Evolutionary conservation across 2,888 invertebrate species (phyloP), one percentile per base, ranked within the genome.

Genomic region (Syritta pipiens): DNA sequence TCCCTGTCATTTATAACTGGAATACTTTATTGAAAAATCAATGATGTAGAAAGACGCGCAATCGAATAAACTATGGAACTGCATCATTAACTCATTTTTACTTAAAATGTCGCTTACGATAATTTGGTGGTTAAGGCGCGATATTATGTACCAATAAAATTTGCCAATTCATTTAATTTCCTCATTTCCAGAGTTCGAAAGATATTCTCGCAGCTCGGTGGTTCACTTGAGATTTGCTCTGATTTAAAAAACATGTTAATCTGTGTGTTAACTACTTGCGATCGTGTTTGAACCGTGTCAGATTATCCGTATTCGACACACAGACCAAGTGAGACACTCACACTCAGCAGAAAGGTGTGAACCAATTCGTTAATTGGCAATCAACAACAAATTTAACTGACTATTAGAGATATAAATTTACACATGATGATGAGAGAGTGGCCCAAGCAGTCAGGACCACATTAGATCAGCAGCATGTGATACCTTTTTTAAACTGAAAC

Each of bases 311-410:
- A 22, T 6, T 9, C n/a, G 2, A 6, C n/a, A 12, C 40, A 19
- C 26, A 40, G 4, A 28, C 6, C 5, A 12, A 40, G 1, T 12
- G 7, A n/a, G 12, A 28, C 40, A 35, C 28, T 1, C 10, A 59
- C 26, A 24, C 26, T 44, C 26, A 37, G 20, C 44, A 1, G 6
- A 4, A 30, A 63, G 65, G 65, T 65, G 65, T 24, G n/a, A 53
- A 65, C 17, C 37, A 32, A 53, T 44, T 42, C n/a, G 53, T 32
- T 65, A 32, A 65, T 65, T 65, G 53, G 35, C 32, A 51, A 51
- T 63, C 63, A 63, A 51, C 63, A 53, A 48, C 30, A 28, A 42
- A 17, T 44, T 53, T 42, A 65, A 42, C 30, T 19, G 65, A 44
- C 65, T 26, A 53, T 65, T 65, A 44, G 40, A 12, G 32, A 44